phyloP scores from a whole-genome alignment of 2,113 vertebrate species.

The cattle (Bos taurus) region DNA sequence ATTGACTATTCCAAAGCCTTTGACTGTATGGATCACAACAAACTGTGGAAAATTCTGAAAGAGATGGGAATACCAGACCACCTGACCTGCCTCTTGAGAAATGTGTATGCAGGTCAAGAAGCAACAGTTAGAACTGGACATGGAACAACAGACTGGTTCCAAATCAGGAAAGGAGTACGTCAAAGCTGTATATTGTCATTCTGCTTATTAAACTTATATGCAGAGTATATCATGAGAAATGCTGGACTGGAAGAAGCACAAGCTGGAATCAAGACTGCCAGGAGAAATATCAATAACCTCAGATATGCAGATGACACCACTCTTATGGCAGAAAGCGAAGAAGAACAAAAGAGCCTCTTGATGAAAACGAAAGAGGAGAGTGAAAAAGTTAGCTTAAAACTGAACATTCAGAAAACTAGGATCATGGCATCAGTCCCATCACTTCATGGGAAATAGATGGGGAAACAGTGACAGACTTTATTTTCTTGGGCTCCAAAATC shows the following conservation, averaged over 20 bases:
- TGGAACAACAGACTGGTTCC: too few species aligned
- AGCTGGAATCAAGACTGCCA: background rate
- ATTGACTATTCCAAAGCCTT: background rate
- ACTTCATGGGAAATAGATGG: background rate
- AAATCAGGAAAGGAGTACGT: background rate
- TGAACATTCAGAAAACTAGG: background rate
- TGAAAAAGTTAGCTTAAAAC: background rate
- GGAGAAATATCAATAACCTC: background rate
- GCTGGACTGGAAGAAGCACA: background rate
- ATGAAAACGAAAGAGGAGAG: background rate
- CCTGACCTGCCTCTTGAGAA: background rate
- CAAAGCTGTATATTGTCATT: background rate
- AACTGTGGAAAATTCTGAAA: background rate
- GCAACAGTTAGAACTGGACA: too few species aligned
- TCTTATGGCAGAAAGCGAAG: accelerated
- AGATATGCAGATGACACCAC: background rate
- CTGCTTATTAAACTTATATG: background rate
- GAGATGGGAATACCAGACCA: background rate
- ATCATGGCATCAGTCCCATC: background rate
- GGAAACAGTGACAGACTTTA: background rate
- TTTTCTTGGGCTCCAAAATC: background rate
- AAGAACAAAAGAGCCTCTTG: background rate
- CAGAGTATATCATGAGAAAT: background rate
- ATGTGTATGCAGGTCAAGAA: background rate
- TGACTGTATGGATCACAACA: background rate